Base-by-base conservation (phyloP, 2,113 vertebrate species). In the Spheniscus mendiculus region DNA sequence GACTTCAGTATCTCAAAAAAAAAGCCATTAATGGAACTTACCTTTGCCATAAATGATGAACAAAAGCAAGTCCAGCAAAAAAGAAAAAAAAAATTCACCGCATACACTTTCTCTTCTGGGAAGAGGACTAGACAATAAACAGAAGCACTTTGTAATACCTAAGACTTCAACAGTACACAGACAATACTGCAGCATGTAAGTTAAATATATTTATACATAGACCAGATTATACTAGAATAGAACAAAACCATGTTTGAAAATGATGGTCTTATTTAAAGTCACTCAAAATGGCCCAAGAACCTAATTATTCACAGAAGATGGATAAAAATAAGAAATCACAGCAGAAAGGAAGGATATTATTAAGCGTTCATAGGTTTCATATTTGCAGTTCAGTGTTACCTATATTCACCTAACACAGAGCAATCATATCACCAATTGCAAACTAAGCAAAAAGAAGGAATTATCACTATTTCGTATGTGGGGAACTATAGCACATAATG, bases 351-450 rank as follows among this genome's bases (percentile, higher is more conserved):
- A 56, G 17, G 29, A 47, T 63, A 36, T 56, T 63, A 36, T 56
- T 62, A 70, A 34, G 9, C 18, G 34, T 36, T 76, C 61, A 61
- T 4, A 65, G 5, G 16, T 30, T 36, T 70, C 20, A 23, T 15
- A 66, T 71, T 78, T 91, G 45, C 34, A 55, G 15, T 50, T 40
- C 23, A 42, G 6, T 45, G 17, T 45, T 59, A n/a, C 25, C 36
- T 62, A 32, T n/a, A 38, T 32, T 45, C 34, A 67, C 17, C 26
- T 55, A 79, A 71, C 15, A 34, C 18, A 29, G 42, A 62, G 26
- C 20, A 42, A 44, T 38, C 25, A 8, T 18, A n/a, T 63, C 0
- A 0, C 29, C 32, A 45, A 42, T 2, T 49, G 36, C 13, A 89
- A 87, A 32, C 30, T 73, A 83, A 50, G 19, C 38, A 81, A 77